These are phyloP conservation scores for Andrena praecox DNA, from an alignment of 2,888 invertebrate species.

Conservation along the genomic window DNA sequence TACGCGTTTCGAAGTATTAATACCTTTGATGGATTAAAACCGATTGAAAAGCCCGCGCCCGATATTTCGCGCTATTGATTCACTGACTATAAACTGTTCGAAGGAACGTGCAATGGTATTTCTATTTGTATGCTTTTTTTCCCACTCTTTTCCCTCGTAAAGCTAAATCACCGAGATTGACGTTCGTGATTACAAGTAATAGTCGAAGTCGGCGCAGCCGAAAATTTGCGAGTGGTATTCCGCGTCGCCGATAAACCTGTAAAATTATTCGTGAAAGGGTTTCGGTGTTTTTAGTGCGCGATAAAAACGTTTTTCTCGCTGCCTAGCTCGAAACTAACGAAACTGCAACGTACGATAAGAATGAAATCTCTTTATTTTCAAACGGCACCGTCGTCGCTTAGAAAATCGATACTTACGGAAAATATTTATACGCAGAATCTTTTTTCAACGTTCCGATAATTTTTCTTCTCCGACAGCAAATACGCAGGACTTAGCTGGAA, in stretches of 20 bases:
- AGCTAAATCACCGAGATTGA: slow-evolving; percentile 24
- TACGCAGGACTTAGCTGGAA: slow-evolving; percentile 21
- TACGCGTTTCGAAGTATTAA: background rate
- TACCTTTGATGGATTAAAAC: slow-evolving; percentile 45
- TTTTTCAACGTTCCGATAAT: slow-evolving; percentile 26
- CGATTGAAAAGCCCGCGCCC: background rate
- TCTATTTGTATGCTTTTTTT: background rate
- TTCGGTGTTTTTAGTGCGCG: slow-evolving; percentile 34
- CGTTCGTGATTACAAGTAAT: slow-evolving; percentile 15
- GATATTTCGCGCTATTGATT: slow-evolving; percentile 26
- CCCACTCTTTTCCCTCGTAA: background rate
- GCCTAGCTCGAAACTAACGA: slow-evolving; percentile 22
- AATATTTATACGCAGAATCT: slow-evolving; percentile 1
- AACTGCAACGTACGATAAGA: background rate
- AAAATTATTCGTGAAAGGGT: slow-evolving; percentile 51
- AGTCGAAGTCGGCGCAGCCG: slow-evolving; percentile 1
- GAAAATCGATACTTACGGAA: slow-evolving; percentile 9
- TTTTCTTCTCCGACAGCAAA: background rate
- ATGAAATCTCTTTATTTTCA: slow-evolving; percentile 15
- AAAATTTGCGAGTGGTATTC: slow-evolving; percentile 40
- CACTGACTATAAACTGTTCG: background rate
- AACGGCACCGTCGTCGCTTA: background rate
- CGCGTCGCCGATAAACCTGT: slow-evolving; percentile 33
- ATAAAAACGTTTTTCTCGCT: slow-evolving; percentile 24
- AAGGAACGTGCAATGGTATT: background rate